Evolutionary conservation across 2,888 invertebrate genomes (phyloP), one percentile per base, ranked within the genome.

Genomic region (Timema podura): DNA sequence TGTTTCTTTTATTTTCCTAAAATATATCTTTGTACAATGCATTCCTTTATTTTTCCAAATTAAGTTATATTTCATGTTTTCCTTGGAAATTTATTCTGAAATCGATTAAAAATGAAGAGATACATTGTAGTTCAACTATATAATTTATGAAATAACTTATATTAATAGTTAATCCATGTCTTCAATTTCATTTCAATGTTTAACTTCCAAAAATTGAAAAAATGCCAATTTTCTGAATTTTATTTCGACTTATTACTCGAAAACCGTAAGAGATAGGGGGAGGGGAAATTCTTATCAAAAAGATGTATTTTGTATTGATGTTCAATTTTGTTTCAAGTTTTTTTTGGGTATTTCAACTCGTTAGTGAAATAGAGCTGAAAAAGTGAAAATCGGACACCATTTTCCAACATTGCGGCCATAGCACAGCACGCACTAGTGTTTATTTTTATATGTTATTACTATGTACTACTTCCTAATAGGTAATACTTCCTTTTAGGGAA

Each of bases 371-470:
- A 61, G 5, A 30, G 61, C 6, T 11, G 6, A 61, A 61, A 61
- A 61, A 61, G 61, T 61, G 61, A 61, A n/a, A 61, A 61, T 61
- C 13, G 61, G 30, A 10, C 1, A 6, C 6, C 61, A 2, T 61
- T 61, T 61, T 61, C 30, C 61, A 61, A 61, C 9, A 30, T 61
- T 30, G 61, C 13, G 61, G 61, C 30, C 61, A n/a, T 61, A 61
- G 61, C 61, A 61, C 61, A 30, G 15, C 15, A 61, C 61, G 44
- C 15, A 16, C 6, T 44, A 16, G 61, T 61, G 61, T 61, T 61
- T 30, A 61, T 30, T 61, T 61, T 61, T 16, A 61, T 61, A 30
- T 61, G 61, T 16, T 61, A 1, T n/a, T n/a, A 30, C 13, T 30
- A 45, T 30, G n/a, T n/a, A n/a, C n/a, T n/a, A n/a, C n/a, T 6